Base-by-base conservation (phyloP, 1,140 invertebrate species). In the Drosophila santomea region DNA sequence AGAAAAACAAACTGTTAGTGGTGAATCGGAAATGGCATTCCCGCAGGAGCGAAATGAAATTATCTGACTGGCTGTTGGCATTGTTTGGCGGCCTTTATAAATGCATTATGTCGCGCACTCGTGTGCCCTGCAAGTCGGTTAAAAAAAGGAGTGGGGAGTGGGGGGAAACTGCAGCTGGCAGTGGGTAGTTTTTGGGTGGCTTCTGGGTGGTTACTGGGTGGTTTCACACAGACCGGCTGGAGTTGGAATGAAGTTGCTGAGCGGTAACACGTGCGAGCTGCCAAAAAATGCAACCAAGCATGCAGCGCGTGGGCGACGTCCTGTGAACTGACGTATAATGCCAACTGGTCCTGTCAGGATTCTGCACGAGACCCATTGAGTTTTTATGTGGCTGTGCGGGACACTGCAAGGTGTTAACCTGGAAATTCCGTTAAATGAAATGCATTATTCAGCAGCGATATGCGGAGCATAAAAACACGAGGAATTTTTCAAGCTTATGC, bases 21-120 rank as follows among this genome's bases (percentile, higher is more conserved):
- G 68, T 58, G 72, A 73, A 80, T 71, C 61, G 54, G 61, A 84
- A 81, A 61, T 68, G 72, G 68, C 68, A 75, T 69, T 75, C 62
- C 80, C 79, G 67, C 75, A 63, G 20, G 41, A 23, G 44, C 48
- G 58, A 58, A 64, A 62, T 50, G 58, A 85, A 78, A 85, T 78
- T 78, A 86, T 85, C 67, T 67, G 74, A 71, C 63, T 71, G 66
- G 59, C 66, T 63, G 28, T 58, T 59, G 57, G 81, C 81, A 85
- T 77, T 80, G 62, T 78, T 77, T 67, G 71, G 59, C 69, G 82
- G 63, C 81, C 78, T 81, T 85, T 52, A 74, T 71, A 86, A 85
- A 86, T 85, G 82, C 82, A 81, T 85, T 85, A 83, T 85, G 82
- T 64, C 79, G 63, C 55, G 81, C 73, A 85, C 81, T 77, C 77